Base-by-base conservation (phyloP, 2,797 vertebrate species). In the Takifugu rubripes region DNA sequence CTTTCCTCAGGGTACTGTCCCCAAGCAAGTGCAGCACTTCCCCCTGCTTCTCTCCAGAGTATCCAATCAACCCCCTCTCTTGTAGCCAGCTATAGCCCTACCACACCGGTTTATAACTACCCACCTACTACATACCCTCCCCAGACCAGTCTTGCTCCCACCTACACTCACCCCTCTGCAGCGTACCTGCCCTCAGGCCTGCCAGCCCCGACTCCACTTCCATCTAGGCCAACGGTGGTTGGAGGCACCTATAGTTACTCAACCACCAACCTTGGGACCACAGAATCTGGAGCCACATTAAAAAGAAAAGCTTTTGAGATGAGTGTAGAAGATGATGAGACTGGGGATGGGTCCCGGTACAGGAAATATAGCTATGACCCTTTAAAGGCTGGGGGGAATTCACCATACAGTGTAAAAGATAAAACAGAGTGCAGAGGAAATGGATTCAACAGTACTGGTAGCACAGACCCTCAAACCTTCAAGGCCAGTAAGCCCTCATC, bases 241-340 rank as follows among this genome's bases (percentile, higher is more conserved):
- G 93, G 93, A 2, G 83, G 89, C 8, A 85, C 87, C 29, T 98
- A 96, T 6, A 74, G 90, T 73, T 96, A 96, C 88, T 94, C 94
- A 69, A 90, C 88, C 2, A 71, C 90, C 0, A 84, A 83, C 6
- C 74, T 93, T 44, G 88, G 87, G 0, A 83, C 84, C 10, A 74
- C 91, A 5, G 91, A 92, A 49, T 77, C 90, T 44, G 88, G 86
- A 2, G 88, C 86, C 6, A 68, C 92, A 4, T 81, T 97, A 74
- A 98, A 99, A 88, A 93, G 96, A 71, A 99, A 97, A 78, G 96
- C 93, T 0, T 94, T 94, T 7, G 95, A 96, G 64, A 89, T 95
- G 87, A 83, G 83, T 1, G 71, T 89, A 0, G 93, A 92, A 1
- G 92, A 93, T 15, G 93, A 93, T 0, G 93, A 93, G 0, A 86